A percentile compares a stretch with the other conserved stretches of the same genome.
These are phyloP conservation scores for Enhydra lutris DNA, from an alignment of 2,113 vertebrate species.

Conservation along the genomic window DNA sequence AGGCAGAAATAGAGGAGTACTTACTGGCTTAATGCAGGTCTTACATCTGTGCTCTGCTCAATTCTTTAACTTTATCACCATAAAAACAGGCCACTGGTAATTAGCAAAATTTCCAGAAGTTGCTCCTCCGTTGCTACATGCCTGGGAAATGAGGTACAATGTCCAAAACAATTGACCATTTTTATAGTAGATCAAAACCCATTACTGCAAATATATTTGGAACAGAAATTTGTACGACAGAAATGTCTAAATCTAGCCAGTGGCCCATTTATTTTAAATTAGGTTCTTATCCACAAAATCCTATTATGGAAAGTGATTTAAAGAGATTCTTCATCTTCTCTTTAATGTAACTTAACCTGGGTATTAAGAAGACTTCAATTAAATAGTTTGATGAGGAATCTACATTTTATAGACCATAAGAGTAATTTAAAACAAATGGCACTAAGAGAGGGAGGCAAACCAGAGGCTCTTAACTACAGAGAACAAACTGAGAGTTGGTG, in stretches of 20 bases:
- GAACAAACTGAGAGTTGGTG: neutral
- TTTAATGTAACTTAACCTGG: constrained; percentile 65
- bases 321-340: constrained; percentile 55
- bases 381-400: constrained; percentile 53
- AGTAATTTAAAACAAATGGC: constrained; percentile 56
- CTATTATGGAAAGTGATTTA: constrained; percentile 70
- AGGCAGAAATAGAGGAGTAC: neutral
- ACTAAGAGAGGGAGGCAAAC: neutral
- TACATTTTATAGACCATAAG: constrained; percentile 45
- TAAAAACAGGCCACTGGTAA: constrained; percentile 25
- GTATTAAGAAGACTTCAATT: constrained; percentile 66
- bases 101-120: constrained; percentile 12
- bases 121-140: neutral
- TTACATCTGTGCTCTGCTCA: neutral
- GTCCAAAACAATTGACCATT: constrained; percentile 32
- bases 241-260: constrained; percentile 62
- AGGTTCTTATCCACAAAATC: constrained; percentile 66
- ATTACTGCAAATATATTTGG: constrained; percentile 49
- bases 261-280: constrained; percentile 72
- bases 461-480: neutral
- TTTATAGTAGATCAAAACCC: constrained; percentile 48
- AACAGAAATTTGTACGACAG: constrained; percentile 44
- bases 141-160: neutral
- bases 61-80: neutral
- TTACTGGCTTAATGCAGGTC: neutral